A percentile compares a stretch with the other conserved stretches of the same genome.
These are phyloP conservation scores for Porphyrio hochstetteri DNA, from an alignment of 2,113 vertebrate species.

Conservation along the genomic window DNA sequence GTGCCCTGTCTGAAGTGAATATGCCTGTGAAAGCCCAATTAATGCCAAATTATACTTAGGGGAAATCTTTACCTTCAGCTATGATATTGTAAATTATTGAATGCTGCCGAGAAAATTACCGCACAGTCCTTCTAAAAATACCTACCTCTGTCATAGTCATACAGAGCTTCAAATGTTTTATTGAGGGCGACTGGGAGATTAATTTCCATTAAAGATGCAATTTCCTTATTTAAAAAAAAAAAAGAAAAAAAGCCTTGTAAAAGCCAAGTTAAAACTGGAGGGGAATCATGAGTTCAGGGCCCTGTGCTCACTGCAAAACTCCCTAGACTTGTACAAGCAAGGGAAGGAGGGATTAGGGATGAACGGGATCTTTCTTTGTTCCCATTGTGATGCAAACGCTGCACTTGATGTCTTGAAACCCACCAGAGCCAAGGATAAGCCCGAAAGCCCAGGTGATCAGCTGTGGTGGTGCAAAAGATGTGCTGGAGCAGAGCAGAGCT, in stretches of 20 bases:
- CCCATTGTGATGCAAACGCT: rapidly evolving
- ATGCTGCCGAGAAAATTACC: conserved; percentile 43
- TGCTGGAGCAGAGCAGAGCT: neutral
- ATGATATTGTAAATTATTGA: conserved; percentile 58
- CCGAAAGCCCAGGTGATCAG: neutral
- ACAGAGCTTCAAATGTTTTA: conserved; percentile 48
- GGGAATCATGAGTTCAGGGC: neutral
- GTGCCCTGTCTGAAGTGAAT: conserved; percentile 63
- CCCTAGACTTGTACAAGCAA: neutral
- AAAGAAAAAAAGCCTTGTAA: conserved; percentile 19
- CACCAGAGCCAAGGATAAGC: neutral
- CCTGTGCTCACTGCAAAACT: neutral
- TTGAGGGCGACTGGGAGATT: conserved; percentile 41
- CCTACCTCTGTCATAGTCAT: conserved; percentile 19
- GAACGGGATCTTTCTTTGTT: neutral
- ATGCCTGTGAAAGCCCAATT: conserved; percentile 47
- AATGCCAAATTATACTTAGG: conserved; percentile 67
- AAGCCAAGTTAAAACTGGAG: conserved; percentile 12
- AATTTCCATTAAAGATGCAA: conserved; percentile 62
- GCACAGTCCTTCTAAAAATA: conserved; percentile 40
- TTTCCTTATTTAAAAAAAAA: conserved; percentile 41
- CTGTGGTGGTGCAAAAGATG: neutral
- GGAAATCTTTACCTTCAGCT: conserved; percentile 62
- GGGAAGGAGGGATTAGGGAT: neutral
- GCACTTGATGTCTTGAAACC: neutral